Percentiles rank a stretch among this genome's conserved stretches.
These are phyloP conservation scores for Monopis laevigella DNA, from an alignment of 2,888 invertebrate species.

Conservation along the genomic window DNA sequence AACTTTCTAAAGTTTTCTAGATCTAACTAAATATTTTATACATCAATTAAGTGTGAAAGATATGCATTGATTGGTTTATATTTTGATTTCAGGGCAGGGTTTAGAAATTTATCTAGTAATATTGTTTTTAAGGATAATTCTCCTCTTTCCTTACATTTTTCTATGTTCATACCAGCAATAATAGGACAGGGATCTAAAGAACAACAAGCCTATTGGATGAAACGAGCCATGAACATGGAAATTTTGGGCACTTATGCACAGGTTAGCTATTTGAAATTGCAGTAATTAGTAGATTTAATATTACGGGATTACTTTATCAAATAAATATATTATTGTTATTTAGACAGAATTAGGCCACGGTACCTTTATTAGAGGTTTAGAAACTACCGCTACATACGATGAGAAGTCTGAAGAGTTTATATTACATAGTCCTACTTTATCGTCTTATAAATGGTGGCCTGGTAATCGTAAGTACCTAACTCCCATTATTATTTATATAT, in stretches of 20 bases:
- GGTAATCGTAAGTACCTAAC: conserved; percentile 73
- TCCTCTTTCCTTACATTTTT: conserved; percentile 77
- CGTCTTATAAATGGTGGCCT: conserved; percentile 97
- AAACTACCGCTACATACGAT: conserved; percentile 94
- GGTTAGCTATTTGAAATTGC: conserved; percentile 44
- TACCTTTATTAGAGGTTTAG: conserved; percentile 90
- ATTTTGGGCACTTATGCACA: conserved; percentile 95
- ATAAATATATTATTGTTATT: not conserved
- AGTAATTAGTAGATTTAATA: not conserved
- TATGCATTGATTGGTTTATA: no score
- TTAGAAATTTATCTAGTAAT: conserved; percentile 68
- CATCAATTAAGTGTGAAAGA: no score
- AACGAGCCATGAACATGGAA: conserved; percentile 77
- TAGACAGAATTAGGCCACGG: conserved; percentile 94
- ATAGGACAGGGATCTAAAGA: conserved; percentile 86
- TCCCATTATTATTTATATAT: not conserved
- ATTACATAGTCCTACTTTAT: conserved; percentile 85
- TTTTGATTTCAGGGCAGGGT: conserved; percentile 49
- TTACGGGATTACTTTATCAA: not conserved
- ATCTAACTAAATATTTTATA: no score
- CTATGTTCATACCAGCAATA: conserved; percentile 91
- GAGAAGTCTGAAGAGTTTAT: conserved; percentile 84
- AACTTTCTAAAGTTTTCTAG: no score
- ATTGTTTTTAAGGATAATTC: conserved; percentile 76
- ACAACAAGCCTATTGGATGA: conserved; percentile 87